Base-by-base conservation (phyloP, 2,113 vertebrate genomes). In the Mixornis gularis region DNA sequence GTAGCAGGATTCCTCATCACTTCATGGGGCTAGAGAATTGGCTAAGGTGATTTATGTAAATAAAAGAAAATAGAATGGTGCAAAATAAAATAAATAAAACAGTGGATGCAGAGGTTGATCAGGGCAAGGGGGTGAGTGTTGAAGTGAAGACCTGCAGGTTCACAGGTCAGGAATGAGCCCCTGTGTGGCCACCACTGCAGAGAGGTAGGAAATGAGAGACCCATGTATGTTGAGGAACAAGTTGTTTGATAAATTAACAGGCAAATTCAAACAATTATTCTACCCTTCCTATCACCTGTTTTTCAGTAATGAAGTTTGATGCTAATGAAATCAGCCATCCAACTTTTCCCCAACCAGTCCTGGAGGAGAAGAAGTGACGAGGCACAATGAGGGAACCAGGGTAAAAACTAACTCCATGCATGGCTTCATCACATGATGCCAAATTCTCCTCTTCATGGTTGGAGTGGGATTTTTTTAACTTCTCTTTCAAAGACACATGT, bases 351-450 rank as follows among this genome's bases (percentile, higher is more conserved):
- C 2, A 13, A 17, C 29, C 8, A 5, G 3, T 34, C 20, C 18
- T 44, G 32, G 38, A 78, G 27, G 60, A 81, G 30, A 52, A 80
- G 30, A 40, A 53, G 21, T 8, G 14, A 18, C 34, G 56, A 74
- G 52, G 22, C 21, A 41, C 0, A 1, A 27, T 16, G 29, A 55
- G 12, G 1, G 13, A 65, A 73, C 1, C 4, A 13, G 8, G 20
- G 10, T 70, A 8, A 36, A 64, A 77, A 49, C 22, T 7, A 17
- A 46, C 30, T 26, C 76, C 7, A 6, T 10, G 25, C 18, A 46
- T 2, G 1, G n/a, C 18, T 62, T 51, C 38, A 40, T 30, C 41
- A 13, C 0, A 0, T 1, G 2, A 12, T 4, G 0, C n/a, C 9
- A 2, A 30, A 49, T 43, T 66, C 43, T 51, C 9, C 4, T 29